phyloP scores from a whole-genome alignment of 2,113 vertebrate genomes.

The Turdus rufiventris region DNA sequence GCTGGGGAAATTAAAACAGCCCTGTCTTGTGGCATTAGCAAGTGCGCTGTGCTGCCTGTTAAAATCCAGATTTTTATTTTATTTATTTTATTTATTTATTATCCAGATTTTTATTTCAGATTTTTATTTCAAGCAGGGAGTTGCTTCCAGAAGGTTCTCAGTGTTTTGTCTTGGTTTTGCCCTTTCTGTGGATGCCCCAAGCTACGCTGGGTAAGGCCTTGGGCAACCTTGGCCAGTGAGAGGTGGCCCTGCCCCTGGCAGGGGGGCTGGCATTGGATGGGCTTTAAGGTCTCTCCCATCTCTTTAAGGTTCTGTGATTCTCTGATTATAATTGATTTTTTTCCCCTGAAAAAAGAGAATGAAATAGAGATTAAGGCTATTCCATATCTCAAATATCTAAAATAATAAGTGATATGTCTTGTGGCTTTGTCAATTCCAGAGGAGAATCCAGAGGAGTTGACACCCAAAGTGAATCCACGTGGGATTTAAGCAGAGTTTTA shows the following conservation, averaged over 20 bases:
- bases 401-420: fast-evolving
- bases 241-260: background rate
- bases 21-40: background rate
- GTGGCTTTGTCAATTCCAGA: background rate
- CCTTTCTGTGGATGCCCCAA: background rate
- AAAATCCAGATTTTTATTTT: background rate
- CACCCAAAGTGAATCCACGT: background rate
- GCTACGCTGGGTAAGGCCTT: background rate
- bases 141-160: background rate
- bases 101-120: too few relatives aligned
- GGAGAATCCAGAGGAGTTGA: background rate
- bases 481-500: background rate
- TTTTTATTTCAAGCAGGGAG: background rate
- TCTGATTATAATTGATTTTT: background rate
- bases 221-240: background rate
- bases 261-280: background rate
- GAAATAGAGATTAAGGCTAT: background rate
- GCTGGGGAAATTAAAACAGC: background rate
- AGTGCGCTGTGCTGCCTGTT: background rate
- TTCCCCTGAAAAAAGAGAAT: background rate
- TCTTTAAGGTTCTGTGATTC: fast-evolving
- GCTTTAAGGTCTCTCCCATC: background rate
- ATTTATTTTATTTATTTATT: too few relatives aligned
- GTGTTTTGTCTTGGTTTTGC: background rate
- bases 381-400: background rate